Evolutionary conservation across 1,140 invertebrate genomes (phyloP).

Genomic region (Amphibalanus amphitrite): DNA sequence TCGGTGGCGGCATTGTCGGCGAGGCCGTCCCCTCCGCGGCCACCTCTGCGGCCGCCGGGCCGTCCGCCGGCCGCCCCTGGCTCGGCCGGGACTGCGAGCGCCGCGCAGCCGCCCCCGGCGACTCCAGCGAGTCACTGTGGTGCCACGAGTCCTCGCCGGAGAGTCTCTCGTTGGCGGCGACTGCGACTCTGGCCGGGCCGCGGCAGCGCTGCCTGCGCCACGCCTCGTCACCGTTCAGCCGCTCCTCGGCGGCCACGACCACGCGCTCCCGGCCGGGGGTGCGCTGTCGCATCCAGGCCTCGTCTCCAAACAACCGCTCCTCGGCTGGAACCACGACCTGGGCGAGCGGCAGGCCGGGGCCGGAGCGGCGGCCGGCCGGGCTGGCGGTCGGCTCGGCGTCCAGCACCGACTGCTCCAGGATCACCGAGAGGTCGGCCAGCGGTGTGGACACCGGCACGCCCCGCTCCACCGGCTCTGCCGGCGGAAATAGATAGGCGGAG

Average conservation of each 20-base stretch:
- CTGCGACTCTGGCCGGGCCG: not conserved
- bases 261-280: not conserved
- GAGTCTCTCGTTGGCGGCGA: not conserved
- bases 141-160: not conserved
- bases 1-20: too few species aligned
- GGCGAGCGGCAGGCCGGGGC: too few species aligned
- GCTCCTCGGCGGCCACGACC: not conserved
- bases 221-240: not conserved
- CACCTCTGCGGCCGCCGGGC: too few species aligned
- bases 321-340: too few species aligned
- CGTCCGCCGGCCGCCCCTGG: too few species aligned
- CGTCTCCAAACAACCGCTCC: too few species aligned
- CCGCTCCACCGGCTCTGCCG: not conserved
- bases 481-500: too few species aligned
- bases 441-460: too few species aligned
- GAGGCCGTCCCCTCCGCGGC: too few species aligned
- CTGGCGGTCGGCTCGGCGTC: not conserved
- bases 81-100: not conserved
- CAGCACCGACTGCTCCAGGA: not conserved
- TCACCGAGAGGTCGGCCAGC: not conserved
- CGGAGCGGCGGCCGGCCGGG: too few species aligned
- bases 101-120: too few species aligned
- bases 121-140: not conserved
- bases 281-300: too few species aligned
- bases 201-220: not conserved